These are phyloP conservation scores for Timema cristinae DNA, from an alignment of 2,888 invertebrate species.

Conservation along the genomic window DNA sequence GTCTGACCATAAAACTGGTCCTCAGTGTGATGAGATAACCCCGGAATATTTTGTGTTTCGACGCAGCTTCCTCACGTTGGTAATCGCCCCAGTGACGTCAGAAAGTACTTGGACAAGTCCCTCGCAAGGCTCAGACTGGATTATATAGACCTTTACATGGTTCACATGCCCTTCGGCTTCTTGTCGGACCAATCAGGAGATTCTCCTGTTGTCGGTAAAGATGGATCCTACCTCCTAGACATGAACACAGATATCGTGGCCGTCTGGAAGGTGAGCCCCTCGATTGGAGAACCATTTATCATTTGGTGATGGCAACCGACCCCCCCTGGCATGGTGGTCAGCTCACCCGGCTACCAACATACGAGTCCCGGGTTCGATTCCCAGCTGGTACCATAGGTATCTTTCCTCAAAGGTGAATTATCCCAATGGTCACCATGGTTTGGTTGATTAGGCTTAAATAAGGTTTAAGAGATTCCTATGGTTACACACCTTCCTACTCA, in stretches of 20 bases:
- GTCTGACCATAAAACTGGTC: too few species aligned
- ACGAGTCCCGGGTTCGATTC: too few species aligned
- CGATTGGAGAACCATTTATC: too few species aligned
- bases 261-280: constrained; percentile 42
- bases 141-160: constrained; percentile 46
- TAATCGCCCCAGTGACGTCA: constrained; percentile 37
- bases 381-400: too few species aligned
- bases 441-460: too few species aligned
- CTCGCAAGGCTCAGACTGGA: constrained; percentile 41
- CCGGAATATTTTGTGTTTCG: background rate
- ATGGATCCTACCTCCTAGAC: constrained; percentile 35
- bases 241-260: constrained; percentile 43
- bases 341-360: too few species aligned
- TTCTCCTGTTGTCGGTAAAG: constrained; percentile 40
- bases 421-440: too few species aligned
- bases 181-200: constrained; percentile 35
- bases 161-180: constrained; percentile 44
- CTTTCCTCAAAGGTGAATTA: too few species aligned
- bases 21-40: background rate
- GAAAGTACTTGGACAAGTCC: constrained; percentile 37
- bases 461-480: too few species aligned
- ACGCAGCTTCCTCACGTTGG: constrained; percentile 35
- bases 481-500: too few species aligned
- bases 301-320: too few species aligned
- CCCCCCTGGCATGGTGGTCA: too few species aligned